Percentiles rank a stretch among this genome's conserved stretches.
phyloP scores from a whole-genome alignment of 2,797 vertebrate species.

The Acanthurus leucopareius region DNA sequence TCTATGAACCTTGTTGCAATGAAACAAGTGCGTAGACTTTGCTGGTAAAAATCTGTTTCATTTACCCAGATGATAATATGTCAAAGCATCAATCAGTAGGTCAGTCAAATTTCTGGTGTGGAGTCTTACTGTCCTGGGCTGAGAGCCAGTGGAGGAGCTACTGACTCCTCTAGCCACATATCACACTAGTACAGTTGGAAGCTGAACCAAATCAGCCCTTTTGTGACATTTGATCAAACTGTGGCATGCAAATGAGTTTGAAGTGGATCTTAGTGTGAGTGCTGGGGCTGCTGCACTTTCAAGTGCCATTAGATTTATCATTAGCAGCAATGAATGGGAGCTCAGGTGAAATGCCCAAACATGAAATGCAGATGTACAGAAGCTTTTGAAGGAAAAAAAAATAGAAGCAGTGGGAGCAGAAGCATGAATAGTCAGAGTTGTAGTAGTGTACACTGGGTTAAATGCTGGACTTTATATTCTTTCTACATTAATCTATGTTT shows the following conservation, averaged over 20 bases:
- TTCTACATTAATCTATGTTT: no score
- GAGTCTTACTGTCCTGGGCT: conserved; percentile 18
- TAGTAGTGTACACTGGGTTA: no score
- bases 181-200: not conserved
- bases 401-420: no score
- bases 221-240: not conserved
- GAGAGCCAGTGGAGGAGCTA: conserved; percentile 31
- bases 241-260: not conserved
- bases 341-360: not conserved
- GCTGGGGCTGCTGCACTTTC: no score
- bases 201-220: not conserved
- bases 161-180: conserved; percentile 9
- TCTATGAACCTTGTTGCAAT: not conserved
- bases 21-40: not conserved
- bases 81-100: not conserved
- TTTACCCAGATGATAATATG: not conserved
- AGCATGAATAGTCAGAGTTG: no score
- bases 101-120: conserved; percentile 11
- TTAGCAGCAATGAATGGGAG: not conserved
- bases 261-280: not conserved
- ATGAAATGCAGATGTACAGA: not conserved
- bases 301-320: not conserved
- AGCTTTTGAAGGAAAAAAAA: not conserved
- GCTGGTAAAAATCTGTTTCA: not conserved
- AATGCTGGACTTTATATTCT: no score